A percentile compares a stretch with the other conserved stretches of the same genome.
These are phyloP conservation scores for Ailuropoda melanoleuca DNA, from an alignment of 2,113 vertebrate genomes.

Conservation along the genomic window DNA sequence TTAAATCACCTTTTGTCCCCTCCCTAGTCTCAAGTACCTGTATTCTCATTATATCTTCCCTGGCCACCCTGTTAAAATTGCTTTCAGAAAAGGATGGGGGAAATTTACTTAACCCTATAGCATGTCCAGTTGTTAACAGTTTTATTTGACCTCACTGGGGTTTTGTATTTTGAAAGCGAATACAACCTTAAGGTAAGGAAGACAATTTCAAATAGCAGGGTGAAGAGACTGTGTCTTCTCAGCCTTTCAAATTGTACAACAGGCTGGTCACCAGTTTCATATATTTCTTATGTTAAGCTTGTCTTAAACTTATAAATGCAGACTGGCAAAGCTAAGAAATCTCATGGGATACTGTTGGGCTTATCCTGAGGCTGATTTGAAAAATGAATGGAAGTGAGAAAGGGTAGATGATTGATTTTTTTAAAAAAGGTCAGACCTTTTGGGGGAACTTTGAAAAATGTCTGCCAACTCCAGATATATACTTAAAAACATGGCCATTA, in stretches of 20 bases:
- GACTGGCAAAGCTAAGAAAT: background rate
- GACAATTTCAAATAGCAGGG: background rate
- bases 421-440: conserved; percentile 33
- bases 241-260: background rate
- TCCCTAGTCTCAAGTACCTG: background rate
- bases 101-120: background rate
- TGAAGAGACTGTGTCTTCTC: background rate
- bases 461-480: background rate
- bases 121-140: background rate
- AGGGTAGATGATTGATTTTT: conserved; percentile 40
- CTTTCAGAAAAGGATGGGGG: background rate
- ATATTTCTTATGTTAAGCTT: background rate
- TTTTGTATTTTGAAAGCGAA: background rate
- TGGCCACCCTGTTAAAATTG: background rate
- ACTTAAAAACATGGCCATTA: conserved; percentile 1
- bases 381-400: conserved; percentile 27
- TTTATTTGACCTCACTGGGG: background rate
- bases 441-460: conserved; percentile 35
- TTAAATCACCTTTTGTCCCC: conserved; percentile 10
- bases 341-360: background rate
- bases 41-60: background rate
- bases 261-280: background rate
- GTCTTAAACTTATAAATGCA: conserved; percentile 19
- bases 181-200: background rate
- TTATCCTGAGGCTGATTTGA: conserved; percentile 23